Percentiles rank a stretch among this genome's conserved stretches.
phyloP scores from a whole-genome alignment of 2,888 invertebrate genomes.

The Pterostichus niger region DNA sequence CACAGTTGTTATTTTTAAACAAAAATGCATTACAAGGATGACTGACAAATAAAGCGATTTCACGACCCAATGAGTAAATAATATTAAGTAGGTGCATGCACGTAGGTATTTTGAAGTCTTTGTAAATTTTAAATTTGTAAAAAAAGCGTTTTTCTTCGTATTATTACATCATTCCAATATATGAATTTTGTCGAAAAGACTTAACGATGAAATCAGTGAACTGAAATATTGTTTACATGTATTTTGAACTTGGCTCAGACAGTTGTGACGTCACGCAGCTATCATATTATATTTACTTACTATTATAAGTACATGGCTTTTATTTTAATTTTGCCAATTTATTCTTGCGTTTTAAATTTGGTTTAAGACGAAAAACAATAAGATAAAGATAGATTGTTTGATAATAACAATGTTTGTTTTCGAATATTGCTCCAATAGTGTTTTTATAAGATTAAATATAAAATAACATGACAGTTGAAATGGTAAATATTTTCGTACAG shows the following conservation, averaged over 20 bases:
- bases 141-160: background rate
- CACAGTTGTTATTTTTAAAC: background rate
- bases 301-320: no score
- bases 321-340: no score
- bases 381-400: slow-evolving; percentile 7
- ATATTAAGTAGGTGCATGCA: background rate
- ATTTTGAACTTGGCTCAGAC: slow-evolving; percentile 14
- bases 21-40: background rate
- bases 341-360: background rate
- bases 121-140: background rate
- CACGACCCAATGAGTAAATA: background rate
- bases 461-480: background rate
- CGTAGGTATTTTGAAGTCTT: background rate
- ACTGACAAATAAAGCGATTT: slow-evolving; percentile 1
- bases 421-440: background rate
- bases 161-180: slow-evolving; percentile 1
- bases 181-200: background rate
- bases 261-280: background rate
- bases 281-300: background rate
- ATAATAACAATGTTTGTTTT: slow-evolving; percentile 9
- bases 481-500: background rate
- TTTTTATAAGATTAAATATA: background rate
- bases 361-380: background rate
- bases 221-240: slow-evolving; percentile 14
- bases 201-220: slow-evolving; percentile 11